Conservation (phyloP, 2,113 vertebrate genomes). For the Empidonax traillii region DNA sequence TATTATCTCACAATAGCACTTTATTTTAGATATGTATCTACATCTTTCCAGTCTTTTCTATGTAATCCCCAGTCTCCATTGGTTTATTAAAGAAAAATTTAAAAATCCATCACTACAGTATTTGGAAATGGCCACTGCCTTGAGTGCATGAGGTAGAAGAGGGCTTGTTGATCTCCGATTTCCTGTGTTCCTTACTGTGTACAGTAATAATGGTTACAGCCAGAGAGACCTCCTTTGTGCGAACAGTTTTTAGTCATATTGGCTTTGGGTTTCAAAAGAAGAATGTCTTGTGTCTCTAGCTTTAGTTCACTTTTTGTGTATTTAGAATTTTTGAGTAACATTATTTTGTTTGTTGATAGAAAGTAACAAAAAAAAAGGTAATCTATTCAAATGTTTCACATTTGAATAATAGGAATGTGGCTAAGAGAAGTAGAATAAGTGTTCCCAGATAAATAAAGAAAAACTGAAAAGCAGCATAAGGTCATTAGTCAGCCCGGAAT, state of each 20-base stretch:
- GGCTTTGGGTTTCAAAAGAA: neutral
- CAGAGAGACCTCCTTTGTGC: neutral
- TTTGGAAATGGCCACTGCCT: neutral
- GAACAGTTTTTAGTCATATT: neutral
- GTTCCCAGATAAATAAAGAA: neutral
- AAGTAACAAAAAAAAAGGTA: neutral
- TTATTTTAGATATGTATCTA: neutral
- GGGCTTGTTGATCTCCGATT: neutral
- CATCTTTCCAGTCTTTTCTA: neutral
- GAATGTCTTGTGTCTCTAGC: neutral
- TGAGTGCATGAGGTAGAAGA: neutral
- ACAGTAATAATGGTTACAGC: neutral
- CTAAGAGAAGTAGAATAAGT: neutral
- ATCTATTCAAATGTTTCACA: neutral
- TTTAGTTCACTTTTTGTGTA: neutral
- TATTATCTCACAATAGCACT: neutral
- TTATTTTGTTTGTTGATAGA: neutral
- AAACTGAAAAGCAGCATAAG: neutral
- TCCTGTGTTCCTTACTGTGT: neutral
- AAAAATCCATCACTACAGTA: neutral
- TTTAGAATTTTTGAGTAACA: neutral
- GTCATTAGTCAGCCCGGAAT: neutral
- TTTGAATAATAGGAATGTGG: neutral
- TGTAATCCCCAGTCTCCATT: neutral
- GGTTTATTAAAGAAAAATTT: neutral